Conservation (phyloP, 2,113 vertebrate genomes). For the Ameiurus melas region DNA sequence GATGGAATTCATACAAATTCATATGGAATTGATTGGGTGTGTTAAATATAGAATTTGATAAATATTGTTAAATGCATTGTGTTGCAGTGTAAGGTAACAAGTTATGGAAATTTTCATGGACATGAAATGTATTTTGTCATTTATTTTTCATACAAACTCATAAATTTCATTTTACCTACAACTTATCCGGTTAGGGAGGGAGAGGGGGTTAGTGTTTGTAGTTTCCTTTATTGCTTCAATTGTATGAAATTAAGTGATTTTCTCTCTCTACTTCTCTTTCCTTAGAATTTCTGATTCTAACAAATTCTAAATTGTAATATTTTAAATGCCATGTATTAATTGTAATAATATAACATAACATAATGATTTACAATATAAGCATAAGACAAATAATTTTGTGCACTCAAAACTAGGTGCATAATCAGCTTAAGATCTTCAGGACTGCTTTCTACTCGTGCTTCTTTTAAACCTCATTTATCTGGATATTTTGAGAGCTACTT, state of each 20-base stretch:
- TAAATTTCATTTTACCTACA: neutral
- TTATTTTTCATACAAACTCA: neutral
- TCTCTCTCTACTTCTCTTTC: neutral
- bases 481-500: conserved; percentile 38
- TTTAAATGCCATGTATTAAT: neutral
- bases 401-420: neutral
- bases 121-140: neutral
- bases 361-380: neutral
- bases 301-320: neutral
- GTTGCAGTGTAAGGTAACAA: neutral
- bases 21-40: neutral
- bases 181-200: neutral
- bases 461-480: conserved; percentile 31
- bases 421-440: conserved; percentile 6
- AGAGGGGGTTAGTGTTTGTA: neutral
- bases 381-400: neutral
- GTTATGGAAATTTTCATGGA: neutral
- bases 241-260: neutral
- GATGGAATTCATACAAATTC: neutral
- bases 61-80: neutral
- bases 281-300: neutral
- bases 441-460: neutral
- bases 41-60: neutral
- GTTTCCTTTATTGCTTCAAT: neutral
- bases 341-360: neutral